Conservation (phyloP, 2,888 invertebrate species). For the Notodonta dromedarius region DNA sequence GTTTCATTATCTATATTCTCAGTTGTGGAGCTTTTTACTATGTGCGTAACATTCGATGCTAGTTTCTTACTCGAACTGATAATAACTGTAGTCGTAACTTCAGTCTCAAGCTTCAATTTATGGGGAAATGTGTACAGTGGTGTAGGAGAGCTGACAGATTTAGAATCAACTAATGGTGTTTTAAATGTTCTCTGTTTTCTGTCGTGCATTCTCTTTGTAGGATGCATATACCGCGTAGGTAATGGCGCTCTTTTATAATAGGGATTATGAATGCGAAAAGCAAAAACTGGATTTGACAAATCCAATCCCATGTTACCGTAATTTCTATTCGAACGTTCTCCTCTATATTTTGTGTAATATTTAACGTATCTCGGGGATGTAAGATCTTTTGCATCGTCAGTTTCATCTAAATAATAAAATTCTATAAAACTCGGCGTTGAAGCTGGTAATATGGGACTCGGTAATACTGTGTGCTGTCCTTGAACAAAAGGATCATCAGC, state of each 20-base stretch:
- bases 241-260: slow-evolving; percentile 16
- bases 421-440: slow-evolving; percentile 69
- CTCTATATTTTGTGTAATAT: slow-evolving; percentile 6
- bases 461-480: slow-evolving; percentile 16
- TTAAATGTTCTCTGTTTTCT: slow-evolving; percentile 19
- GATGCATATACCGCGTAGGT: slow-evolving; percentile 20
- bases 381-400: slow-evolving; percentile 35
- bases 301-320: slow-evolving; percentile 16
- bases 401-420: slow-evolving; percentile 71
- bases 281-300: slow-evolving; percentile 36
- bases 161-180: slow-evolving; percentile 25
- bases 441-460: slow-evolving; percentile 19
- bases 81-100: not conserved
- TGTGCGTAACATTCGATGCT: not conserved
- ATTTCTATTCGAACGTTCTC: slow-evolving; percentile 12
- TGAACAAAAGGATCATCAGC: slow-evolving; percentile 2
- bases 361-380: slow-evolving; percentile 10
- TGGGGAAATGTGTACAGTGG: slow-evolving; percentile 13
- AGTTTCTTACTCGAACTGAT: not conserved
- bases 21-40: not conserved
- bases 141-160: slow-evolving; percentile 15
- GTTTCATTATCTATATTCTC: slow-evolving; percentile 19
- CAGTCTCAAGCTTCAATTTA: slow-evolving; percentile 4
- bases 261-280: slow-evolving; percentile 41
- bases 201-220: slow-evolving; percentile 14